phyloP scores from a whole-genome alignment of 2,888 invertebrate species.

The Zygaena filipendulae region DNA sequence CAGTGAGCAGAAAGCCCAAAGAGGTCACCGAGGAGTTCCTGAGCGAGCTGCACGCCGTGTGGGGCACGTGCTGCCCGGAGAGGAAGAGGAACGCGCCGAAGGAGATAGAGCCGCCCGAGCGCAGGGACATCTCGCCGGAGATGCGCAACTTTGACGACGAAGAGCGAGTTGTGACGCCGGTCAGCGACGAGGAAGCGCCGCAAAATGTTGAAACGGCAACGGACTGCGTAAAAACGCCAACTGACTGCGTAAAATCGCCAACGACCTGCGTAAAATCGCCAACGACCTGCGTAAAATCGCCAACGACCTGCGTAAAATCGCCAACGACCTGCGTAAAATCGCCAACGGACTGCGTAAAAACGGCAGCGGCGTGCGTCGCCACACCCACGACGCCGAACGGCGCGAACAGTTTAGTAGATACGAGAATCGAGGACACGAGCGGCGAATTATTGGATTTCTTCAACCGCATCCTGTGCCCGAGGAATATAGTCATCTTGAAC shows the following conservation, averaged over 20 bases:
- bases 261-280: not conserved
- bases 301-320: not conserved
- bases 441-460: conserved; percentile 33
- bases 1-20: conserved; percentile 41
- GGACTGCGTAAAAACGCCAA: not conserved
- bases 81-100: conserved; percentile 21
- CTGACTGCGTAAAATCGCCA: not conserved
- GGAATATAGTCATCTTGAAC: conserved; percentile 44
- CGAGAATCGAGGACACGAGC: conserved; percentile 11
- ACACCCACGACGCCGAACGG: conserved; percentile 8
- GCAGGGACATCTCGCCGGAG: conserved; percentile 29
- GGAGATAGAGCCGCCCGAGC: conserved; percentile 14
- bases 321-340: not conserved
- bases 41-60: conserved; percentile 30
- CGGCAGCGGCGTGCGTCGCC: not conserved
- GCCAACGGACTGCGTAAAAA: not conserved
- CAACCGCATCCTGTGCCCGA: conserved; percentile 42
- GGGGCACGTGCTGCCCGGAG: conserved; percentile 47
- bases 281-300: not conserved
- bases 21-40: conserved; percentile 33
- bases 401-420: conserved; percentile 1
- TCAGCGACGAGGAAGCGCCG: conserved; percentile 31
- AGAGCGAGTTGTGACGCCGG: conserved; percentile 29
- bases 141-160: conserved; percentile 34
- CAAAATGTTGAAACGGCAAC: conserved; percentile 3